Percentiles rank a stretch among this genome's conserved stretches.
Conservation (phyloP, 2,888 invertebrate genomes). For the Tuberolachnus salignus region DNA sequence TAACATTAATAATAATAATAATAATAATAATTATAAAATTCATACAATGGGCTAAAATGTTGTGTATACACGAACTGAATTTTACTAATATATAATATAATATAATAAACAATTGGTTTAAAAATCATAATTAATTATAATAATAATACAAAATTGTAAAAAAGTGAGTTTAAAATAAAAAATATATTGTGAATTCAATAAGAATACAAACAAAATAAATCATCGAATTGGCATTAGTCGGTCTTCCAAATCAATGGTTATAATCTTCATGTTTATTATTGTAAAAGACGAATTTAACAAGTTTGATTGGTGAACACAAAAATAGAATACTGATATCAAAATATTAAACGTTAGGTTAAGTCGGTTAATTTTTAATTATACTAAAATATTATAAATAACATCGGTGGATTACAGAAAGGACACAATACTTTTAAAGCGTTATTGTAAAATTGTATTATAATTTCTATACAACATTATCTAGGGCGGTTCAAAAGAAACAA, state of each 20-base stretch:
- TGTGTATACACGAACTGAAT: not conserved
- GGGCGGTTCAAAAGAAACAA: conserved; percentile 10
- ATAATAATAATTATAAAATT: conserved; percentile 1
- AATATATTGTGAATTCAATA: conserved; percentile 34
- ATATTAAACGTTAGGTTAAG: not conserved
- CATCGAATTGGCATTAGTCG: not conserved
- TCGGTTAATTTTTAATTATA: not conserved
- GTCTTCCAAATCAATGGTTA: not conserved
- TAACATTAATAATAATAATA: conserved; percentile 14
- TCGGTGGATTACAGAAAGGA: not conserved
- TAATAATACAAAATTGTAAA: conserved; percentile 9
- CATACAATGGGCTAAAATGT: conserved; percentile 10
- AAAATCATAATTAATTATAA: conserved; percentile 20
- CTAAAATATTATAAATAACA: conserved; percentile 9
- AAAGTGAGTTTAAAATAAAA: conserved; percentile 19
- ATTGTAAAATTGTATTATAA: not conserved
- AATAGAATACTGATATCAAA: conserved; percentile 7
- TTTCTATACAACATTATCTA: not conserved
- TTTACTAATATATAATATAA: not conserved
- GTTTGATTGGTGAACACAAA: not conserved
- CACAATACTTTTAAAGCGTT: not conserved
- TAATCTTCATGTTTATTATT: not conserved
- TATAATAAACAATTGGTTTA: conserved; percentile 40
- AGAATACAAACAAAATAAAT: too few relatives aligned
- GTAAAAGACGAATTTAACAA: conserved; percentile 9